These are phyloP conservation scores for Contarinia nasturtii DNA, from an alignment of 1,140 invertebrate species.

Conservation along the genomic window DNA sequence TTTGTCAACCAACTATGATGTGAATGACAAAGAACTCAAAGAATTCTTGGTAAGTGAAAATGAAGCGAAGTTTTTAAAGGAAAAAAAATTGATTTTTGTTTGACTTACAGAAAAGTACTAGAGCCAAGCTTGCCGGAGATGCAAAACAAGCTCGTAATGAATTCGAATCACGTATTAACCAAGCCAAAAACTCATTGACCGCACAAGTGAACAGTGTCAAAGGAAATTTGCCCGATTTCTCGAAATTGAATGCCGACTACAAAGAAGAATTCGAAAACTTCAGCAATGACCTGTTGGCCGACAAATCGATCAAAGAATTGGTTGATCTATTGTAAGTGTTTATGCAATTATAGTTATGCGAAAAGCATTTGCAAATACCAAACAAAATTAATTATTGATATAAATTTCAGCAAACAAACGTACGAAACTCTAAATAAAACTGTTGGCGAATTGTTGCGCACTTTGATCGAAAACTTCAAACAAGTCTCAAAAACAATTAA, in stretches of 20 bases:
- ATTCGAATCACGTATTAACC: constrained; percentile 21
- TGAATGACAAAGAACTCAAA: constrained; percentile 41
- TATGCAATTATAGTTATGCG: neutral
- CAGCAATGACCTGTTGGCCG: constrained; percentile 38
- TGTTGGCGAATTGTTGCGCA: constrained; percentile 25
- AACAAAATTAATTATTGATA: constrained; percentile 5
- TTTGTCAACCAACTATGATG: constrained; percentile 40
- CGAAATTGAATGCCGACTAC: constrained; percentile 34
- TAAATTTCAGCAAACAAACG: constrained; percentile 23
- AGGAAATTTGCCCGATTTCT: constrained; percentile 36
- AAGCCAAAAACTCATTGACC: constrained; percentile 18
- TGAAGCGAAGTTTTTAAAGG: neutral
- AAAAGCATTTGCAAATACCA: too few species aligned
- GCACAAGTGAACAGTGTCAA: constrained; percentile 28
- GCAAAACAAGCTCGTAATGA: constrained; percentile 22
- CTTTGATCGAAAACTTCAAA: constrained; percentile 24
- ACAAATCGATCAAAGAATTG: constrained; percentile 42
- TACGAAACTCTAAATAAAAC: constrained; percentile 27
- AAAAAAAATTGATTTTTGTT: too few species aligned
- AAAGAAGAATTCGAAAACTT: constrained; percentile 35
- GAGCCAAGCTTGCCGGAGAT: constrained; percentile 15
- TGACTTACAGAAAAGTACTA: constrained; percentile 12
- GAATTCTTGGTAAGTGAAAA: constrained; percentile 32
- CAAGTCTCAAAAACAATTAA: constrained; percentile 27
- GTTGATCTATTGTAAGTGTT: constrained; percentile 39